A percentile compares a stretch with the other conserved stretches of the same genome.
Evolutionary conservation across 2,797 vertebrate genomes (phyloP).

Genomic region (Acanthornis magna): DNA sequence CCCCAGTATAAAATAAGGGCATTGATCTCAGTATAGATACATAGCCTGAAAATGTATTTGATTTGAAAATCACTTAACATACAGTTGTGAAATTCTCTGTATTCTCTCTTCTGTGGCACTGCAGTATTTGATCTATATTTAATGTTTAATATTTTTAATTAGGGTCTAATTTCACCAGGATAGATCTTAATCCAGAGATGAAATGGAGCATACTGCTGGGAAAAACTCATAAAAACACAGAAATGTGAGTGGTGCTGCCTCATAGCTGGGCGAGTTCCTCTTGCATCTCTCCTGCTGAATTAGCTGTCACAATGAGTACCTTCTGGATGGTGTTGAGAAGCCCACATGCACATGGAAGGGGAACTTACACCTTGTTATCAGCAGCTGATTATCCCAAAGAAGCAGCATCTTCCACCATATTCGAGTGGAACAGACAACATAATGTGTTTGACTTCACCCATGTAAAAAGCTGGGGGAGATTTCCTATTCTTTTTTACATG

Average conservation of each 20-base stretch:
- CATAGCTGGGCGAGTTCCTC: background rate
- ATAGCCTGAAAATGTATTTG: background rate
- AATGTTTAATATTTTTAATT: background rate
- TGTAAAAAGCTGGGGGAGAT: background rate
- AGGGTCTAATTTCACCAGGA: background rate
- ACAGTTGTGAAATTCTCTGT: background rate
- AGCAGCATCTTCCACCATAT: background rate
- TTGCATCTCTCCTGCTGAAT: background rate
- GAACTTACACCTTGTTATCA: background rate
- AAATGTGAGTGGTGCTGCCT: background rate
- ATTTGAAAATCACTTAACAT: background rate
- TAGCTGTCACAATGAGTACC: background rate
- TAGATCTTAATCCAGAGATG: background rate
- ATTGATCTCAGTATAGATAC: background rate
- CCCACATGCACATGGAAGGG: background rate
- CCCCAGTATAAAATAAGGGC: background rate
- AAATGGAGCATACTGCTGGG: background rate
- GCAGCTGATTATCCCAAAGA: background rate
- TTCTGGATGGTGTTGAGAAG: background rate
- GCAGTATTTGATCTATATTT: background rate
- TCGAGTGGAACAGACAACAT: background rate
- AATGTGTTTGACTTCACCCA: background rate
- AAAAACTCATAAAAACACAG: background rate
- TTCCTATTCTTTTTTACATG: background rate
- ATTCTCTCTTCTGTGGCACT: background rate